phyloP scores from a whole-genome alignment of 2,113 vertebrate species.

The Rhinoptilus africanus region DNA sequence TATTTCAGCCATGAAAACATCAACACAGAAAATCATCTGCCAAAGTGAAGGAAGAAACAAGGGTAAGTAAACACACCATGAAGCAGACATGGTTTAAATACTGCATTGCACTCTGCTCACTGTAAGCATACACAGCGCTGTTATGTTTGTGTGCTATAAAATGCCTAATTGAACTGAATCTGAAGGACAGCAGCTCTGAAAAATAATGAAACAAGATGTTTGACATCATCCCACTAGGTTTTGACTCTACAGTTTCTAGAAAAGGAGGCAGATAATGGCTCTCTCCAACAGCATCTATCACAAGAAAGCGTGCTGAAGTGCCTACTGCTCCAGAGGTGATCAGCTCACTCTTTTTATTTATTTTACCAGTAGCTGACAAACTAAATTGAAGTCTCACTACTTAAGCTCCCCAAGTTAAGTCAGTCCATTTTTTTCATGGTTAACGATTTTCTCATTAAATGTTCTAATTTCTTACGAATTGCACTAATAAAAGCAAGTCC shows the following conservation, averaged over 20 bases:
- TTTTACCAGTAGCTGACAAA: conserved; percentile 66
- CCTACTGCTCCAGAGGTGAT: not conserved
- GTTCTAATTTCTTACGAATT: conserved; percentile 76
- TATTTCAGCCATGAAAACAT: not conserved
- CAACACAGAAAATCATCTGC: not conserved
- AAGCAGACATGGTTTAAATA: not conserved
- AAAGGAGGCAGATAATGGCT: not conserved
- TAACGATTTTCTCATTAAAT: conserved; percentile 80
- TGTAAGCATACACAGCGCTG: not conserved
- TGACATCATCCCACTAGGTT: not conserved
- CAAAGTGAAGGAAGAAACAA: not conserved
- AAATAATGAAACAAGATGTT: not conserved
- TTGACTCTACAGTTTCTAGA: not conserved
- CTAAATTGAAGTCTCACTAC: conserved; percentile 64
- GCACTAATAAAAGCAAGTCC: conserved; percentile 75
- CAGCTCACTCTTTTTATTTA: not conserved
- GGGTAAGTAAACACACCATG: not conserved
- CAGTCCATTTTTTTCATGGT: conserved; percentile 68
- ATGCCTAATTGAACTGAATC: not conserved
- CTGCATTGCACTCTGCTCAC: not conserved
- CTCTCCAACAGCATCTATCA: not conserved
- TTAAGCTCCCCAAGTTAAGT: conserved; percentile 65
- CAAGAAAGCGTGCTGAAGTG: not conserved
- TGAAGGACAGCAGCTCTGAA: not conserved
- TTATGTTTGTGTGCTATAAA: not conserved